These are phyloP conservation scores for Sarcophaga carnaria DNA, from an alignment of 2,888 invertebrate genomes.

Conservation along the genomic window DNA sequence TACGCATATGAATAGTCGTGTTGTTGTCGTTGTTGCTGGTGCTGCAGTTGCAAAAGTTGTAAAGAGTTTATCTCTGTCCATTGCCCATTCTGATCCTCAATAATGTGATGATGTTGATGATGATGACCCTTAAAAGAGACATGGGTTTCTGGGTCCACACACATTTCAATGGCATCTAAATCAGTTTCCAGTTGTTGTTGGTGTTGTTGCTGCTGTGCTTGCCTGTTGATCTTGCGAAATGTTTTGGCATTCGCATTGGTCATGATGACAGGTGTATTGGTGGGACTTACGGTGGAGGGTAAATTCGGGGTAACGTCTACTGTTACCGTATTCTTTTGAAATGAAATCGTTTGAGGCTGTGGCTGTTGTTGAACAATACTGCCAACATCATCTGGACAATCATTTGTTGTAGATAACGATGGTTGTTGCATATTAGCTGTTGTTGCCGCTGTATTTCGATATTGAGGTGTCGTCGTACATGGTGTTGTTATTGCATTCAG, in stretches of 20 bases:
- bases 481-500: constrained; percentile 47
- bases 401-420: constrained; percentile 29
- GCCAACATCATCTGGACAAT: not conserved
- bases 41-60: constrained; percentile 71
- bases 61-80: constrained; percentile 73
- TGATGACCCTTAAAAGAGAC: constrained; percentile 42
- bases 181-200: constrained; percentile 74
- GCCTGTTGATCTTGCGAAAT: constrained; percentile 59
- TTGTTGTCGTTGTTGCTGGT: constrained; percentile 73
- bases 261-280: constrained; percentile 38
- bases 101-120: constrained; percentile 48
- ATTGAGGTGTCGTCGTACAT: constrained; percentile 73
- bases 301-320: constrained; percentile 51
- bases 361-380: constrained; percentile 20
- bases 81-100: constrained; percentile 60
- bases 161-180: constrained; percentile 81
- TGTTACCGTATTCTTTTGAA: constrained; percentile 50
- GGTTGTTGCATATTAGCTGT: constrained; percentile 23
- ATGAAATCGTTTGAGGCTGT: constrained; percentile 48
- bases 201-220: constrained; percentile 33
- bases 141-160: constrained; percentile 77
- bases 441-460: constrained; percentile 82
- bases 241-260: constrained; percentile 53
- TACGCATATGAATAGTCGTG: constrained; percentile 91
- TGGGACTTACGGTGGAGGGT: constrained; percentile 55